Evolutionary conservation across 2,888 invertebrate genomes (phyloP).

Genomic region (Orchesella flavescens): DNA sequence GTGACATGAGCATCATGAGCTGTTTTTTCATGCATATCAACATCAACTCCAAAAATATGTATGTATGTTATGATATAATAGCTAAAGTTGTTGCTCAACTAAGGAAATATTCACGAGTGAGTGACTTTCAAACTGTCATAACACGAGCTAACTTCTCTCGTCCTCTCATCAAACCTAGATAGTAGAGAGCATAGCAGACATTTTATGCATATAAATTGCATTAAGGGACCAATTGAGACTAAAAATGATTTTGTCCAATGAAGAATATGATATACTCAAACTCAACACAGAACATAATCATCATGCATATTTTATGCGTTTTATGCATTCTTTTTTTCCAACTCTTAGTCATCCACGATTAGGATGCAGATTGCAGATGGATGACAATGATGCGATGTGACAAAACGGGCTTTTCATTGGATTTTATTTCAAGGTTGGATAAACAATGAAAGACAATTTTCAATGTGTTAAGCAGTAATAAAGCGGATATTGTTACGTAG

Average conservation of each 20-base stretch:
- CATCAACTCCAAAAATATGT: background rate
- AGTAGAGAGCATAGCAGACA: background rate
- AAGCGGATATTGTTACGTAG: background rate
- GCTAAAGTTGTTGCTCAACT: too few species aligned
- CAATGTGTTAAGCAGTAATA: background rate
- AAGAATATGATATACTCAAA: background rate
- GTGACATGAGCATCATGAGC: background rate
- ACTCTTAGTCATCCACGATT: too few species aligned
- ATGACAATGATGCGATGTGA: too few species aligned
- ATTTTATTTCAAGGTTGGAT: constrained; percentile 19
- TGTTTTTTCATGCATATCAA: background rate
- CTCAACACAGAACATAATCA: too few species aligned
- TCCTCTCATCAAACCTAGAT: background rate
- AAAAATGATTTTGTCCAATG: constrained; percentile 7
- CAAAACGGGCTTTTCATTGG: background rate
- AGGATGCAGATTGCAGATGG: too few species aligned
- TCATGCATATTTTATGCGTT: constrained; percentile 10
- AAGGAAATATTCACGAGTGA: constrained; percentile 19
- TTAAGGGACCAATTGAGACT: too few species aligned
- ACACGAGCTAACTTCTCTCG: constrained; percentile 22
- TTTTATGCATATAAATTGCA: too few species aligned
- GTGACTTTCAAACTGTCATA: constrained; percentile 33
- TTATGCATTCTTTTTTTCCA: background rate
- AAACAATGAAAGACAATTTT: background rate
- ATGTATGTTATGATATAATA: background rate